These are phyloP conservation scores for Craterocephalus amniculus DNA, from an alignment of 2,797 vertebrate genomes.

Conservation along the genomic window DNA sequence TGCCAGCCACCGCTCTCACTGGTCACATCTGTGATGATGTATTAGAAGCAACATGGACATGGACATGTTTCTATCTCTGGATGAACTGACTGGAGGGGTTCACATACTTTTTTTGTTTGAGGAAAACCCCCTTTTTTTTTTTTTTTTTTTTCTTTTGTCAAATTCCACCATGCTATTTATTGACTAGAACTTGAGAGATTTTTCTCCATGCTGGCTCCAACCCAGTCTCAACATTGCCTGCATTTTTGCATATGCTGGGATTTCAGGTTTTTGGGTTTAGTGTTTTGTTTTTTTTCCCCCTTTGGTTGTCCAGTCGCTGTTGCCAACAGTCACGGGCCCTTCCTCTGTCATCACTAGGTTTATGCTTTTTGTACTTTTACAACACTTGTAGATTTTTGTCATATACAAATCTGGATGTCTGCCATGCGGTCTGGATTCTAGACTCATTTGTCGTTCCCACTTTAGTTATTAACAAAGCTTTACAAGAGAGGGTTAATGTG, in stretches of 20 bases:
- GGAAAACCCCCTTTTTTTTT: slow-evolving; percentile 1
- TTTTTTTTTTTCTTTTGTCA: slow-evolving; percentile 53
- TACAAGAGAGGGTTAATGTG: slow-evolving; percentile 88
- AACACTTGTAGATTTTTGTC: slow-evolving; percentile 54
- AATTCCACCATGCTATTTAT: slow-evolving; percentile 81
- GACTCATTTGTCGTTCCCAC: slow-evolving; percentile 67
- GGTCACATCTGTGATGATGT: slow-evolving; percentile 21
- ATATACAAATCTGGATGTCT: slow-evolving; percentile 63
- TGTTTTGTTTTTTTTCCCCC: slow-evolving; percentile 34
- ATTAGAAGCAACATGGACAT: slow-evolving; percentile 55
- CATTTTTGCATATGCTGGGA: slow-evolving; percentile 71
- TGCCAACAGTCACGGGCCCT: slow-evolving; percentile 75
- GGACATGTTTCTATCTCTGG: slow-evolving; percentile 44
- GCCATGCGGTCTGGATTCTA: slow-evolving; percentile 53
- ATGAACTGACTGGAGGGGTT: slow-evolving; percentile 65
- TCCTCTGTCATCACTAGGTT: slow-evolving; percentile 55
- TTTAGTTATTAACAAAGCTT: slow-evolving; percentile 84
- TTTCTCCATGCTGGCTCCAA: slow-evolving; percentile 77
- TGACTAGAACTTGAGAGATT: slow-evolving; percentile 79
- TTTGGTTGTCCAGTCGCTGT: slow-evolving; percentile 62
- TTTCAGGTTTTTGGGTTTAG: slow-evolving; percentile 68
- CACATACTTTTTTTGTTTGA: slow-evolving; percentile 66
- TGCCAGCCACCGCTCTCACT: slow-evolving; percentile 20
- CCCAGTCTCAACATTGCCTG: slow-evolving; percentile 69
- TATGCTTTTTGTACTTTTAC: slow-evolving; percentile 63